Evolutionary conservation across 2,113 vertebrate genomes (phyloP), one percentile per base, ranked within the genome.

Genomic region (Tragelaphus buxtoni): DNA sequence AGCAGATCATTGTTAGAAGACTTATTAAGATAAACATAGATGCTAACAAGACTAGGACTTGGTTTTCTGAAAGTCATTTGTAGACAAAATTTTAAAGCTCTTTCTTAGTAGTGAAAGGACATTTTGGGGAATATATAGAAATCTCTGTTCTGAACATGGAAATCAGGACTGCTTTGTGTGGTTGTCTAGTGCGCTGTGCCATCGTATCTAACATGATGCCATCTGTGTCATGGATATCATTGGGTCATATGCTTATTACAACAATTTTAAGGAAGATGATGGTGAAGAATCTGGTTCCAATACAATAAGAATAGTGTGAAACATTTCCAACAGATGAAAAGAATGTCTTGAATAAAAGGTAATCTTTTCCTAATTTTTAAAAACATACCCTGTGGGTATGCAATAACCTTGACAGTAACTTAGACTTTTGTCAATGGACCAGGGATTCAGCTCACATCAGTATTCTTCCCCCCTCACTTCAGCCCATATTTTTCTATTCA

Each of bases 161-260:
- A 65, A 12, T 65, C 14, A 18, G 63, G 14, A 17, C 13, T 76
- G 42, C 11, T 32, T 0, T 32, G 2, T 42, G 10, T 88, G 56
- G 3, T 26, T 87, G 16, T 42, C 9, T 0, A 35, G 4, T 86
- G 7, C 1, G n/a, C 39, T 26, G 0, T 58, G n/a, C 42, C 9
- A 2, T 42, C 9, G 0, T 45, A 8, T 80, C 39, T 65, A 30
- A n/a, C 14, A 63, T 0, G 4, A 39, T 89, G 45, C 20, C 26
- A 8, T 95, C 63, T 76, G 5, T 4, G 5, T 74, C 72, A 47
- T 39, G 28, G 12, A 24, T 65, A 7, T 45, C 17, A 3, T 56
- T 86, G 93, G n/a, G 47, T 10, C 58, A 3, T 35, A 35, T 83
- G 32, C 7, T 45, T 76, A 28, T 45, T 65, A 24, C 4, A 84